Base-by-base conservation (phyloP, 2,888 invertebrate species). In the Oithona nana region DNA sequence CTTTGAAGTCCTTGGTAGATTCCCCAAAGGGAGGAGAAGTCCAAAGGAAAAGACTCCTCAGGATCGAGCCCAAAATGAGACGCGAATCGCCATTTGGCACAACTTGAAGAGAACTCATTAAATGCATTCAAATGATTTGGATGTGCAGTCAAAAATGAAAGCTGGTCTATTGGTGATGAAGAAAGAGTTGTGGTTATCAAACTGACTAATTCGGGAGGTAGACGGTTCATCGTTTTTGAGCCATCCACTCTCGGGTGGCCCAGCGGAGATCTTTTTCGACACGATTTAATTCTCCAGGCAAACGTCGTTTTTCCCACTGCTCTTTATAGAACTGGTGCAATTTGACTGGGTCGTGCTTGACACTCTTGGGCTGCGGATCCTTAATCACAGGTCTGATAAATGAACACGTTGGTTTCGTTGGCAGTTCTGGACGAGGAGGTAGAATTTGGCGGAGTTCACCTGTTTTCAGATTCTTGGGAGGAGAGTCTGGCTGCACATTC, bases 191-290 rank as follows among this genome's bases (percentile, higher is more conserved):
- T 39, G 8, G 16, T 16, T 39, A 39, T 39, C 39, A 39, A 39
- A 6, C 8, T 11, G 8, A 39, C 6, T 16, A 39, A 16, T 39
- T 39, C 39, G 16, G 16, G 16, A 16, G 39, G 39, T 39, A 39
- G 39, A n/a, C n/a, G n/a, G n/a, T 16, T 6, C 39, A 39, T 39
- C 39, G 8, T 11, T 39, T 39, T 54, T 54, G 6, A 2, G 50
- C 50, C 59, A 59, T 59, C 49, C 59, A 48, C 28, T 59, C 59
- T 24, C 59, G 59, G 24, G 29, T 50, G 2, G 49, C 59, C 59
- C 59, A 59, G 16, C 59, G 49, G 29, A 50, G 28, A 20, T 28
- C 48, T 26, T 59, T 59, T 16, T 39, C 22, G 3, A 8, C 22
- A 16, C 26, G 54, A 24, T 26, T 26, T 26, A 28, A 24, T 2